A percentile compares a stretch with the other conserved stretches of the same genome.
Conservation (phyloP, 2,113 vertebrate genomes). For the Acrocephalus arundinaceus region DNA sequence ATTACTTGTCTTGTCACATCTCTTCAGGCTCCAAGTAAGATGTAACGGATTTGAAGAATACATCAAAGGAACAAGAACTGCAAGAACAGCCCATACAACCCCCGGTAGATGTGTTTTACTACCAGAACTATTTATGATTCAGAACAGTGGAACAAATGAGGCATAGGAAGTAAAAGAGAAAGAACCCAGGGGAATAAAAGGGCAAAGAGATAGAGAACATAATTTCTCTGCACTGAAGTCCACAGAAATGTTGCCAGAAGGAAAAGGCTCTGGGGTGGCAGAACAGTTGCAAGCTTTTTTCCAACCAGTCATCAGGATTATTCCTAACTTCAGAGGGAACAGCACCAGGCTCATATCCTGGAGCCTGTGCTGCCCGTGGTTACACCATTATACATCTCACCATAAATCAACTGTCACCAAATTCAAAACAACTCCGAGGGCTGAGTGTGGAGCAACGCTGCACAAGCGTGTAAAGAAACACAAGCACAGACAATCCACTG, state of each 20-base stretch:
- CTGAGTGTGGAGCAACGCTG: background rate
- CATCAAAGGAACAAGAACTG: background rate
- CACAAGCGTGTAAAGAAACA: background rate
- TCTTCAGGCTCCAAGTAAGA: slow-evolving; percentile 22
- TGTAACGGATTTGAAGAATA: background rate
- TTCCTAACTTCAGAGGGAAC: slow-evolving; percentile 9
- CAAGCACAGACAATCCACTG: background rate
- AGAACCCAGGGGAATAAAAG: background rate
- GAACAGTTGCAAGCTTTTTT: background rate
- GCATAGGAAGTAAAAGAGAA: slow-evolving; percentile 7
- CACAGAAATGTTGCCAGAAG: background rate
- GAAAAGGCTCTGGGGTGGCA: background rate
- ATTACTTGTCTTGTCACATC: background rate
- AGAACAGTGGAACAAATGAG: background rate
- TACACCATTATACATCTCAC: background rate
- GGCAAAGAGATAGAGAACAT: background rate
- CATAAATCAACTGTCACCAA: background rate
- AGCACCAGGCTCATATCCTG: background rate
- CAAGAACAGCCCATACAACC: background rate
- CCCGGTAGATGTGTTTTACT: background rate
- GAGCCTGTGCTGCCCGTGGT: background rate
- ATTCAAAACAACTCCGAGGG: background rate
- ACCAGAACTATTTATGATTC: slow-evolving; percentile 1
- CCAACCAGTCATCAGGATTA: background rate
- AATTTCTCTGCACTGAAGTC: background rate